phyloP scores from a whole-genome alignment of 64 coral and sea anemone genomes.

The Anthopleura sola region DNA sequence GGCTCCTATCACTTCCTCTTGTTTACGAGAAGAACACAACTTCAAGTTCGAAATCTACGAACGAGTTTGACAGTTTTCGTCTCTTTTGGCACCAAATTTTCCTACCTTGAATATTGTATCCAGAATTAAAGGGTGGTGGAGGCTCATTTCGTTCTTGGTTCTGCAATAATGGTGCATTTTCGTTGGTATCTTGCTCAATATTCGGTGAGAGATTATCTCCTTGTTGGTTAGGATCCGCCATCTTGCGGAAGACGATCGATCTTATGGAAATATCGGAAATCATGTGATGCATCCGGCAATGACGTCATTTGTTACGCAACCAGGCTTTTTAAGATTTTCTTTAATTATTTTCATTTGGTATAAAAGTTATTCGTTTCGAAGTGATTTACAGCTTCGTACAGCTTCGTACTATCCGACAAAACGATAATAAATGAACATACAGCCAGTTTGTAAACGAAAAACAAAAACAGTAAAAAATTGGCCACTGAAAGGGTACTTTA shows the following conservation, averaged over 20 bases:
- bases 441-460: no score
- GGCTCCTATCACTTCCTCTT: background rate
- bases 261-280: background rate
- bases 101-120: conserved; percentile 20
- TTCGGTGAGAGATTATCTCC: background rate
- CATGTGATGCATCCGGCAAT: background rate
- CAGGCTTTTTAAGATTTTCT: no score
- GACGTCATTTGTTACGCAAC: conserved; percentile 1
- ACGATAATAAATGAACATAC: no score
- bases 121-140: conserved; percentile 61
- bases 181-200: conserved; percentile 46
- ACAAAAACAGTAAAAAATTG: no score
- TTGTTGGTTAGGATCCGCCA: background rate
- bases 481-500: no score
- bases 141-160: conserved; percentile 66
- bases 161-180: conserved; percentile 84
- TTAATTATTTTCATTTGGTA: no score
- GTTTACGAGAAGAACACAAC: background rate
- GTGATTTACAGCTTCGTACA: no score
- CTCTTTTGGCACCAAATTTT: background rate
- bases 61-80: background rate
- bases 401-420: no score
- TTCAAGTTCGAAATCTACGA: background rate
- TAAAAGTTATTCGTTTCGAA: no score
- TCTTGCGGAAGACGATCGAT: conserved; percentile 13